A percentile compares a stretch with the other conserved stretches of the same genome.
Conservation (phyloP, 2,888 invertebrate species). For the Danaus chrysippus region DNA sequence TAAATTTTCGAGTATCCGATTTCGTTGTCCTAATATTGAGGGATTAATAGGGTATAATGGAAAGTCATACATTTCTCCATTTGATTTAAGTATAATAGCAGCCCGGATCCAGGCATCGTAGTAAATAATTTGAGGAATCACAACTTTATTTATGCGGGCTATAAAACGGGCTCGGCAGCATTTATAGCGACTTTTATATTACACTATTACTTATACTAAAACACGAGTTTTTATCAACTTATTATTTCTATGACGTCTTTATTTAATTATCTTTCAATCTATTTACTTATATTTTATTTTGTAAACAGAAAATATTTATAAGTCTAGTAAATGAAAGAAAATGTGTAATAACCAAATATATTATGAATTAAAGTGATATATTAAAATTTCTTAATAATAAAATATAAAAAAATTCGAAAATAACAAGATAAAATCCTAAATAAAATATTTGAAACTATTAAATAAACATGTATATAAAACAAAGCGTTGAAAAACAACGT, state of each 20-base stretch:
- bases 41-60: slow-evolving; percentile 14
- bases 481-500: no score
- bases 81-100: slow-evolving; percentile 32
- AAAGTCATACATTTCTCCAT: slow-evolving; percentile 21
- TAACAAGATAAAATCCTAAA: no score
- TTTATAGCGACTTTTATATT: slow-evolving; percentile 36
- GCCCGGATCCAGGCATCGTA: slow-evolving; percentile 34
- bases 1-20: neutral
- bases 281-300: no score
- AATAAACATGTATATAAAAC: no score
- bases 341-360: no score
- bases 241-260: neutral
- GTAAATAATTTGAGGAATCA: slow-evolving; percentile 44
- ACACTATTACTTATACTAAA: slow-evolving; percentile 27
- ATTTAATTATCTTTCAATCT: neutral
- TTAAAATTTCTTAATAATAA: no score
- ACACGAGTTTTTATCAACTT: slow-evolving; percentile 16
- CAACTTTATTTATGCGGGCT: slow-evolving; percentile 38
- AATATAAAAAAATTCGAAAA: no score
- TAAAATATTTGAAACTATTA: no score
- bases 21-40: neutral
- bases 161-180: slow-evolving; percentile 38
- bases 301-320: no score
- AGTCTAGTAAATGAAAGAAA: no score
- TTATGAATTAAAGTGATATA: no score